Percentiles rank a stretch among this genome's conserved stretches.
These are phyloP conservation scores for Apteryx mantelli DNA, from an alignment of 2,113 vertebrate species.

Conservation along the genomic window DNA sequence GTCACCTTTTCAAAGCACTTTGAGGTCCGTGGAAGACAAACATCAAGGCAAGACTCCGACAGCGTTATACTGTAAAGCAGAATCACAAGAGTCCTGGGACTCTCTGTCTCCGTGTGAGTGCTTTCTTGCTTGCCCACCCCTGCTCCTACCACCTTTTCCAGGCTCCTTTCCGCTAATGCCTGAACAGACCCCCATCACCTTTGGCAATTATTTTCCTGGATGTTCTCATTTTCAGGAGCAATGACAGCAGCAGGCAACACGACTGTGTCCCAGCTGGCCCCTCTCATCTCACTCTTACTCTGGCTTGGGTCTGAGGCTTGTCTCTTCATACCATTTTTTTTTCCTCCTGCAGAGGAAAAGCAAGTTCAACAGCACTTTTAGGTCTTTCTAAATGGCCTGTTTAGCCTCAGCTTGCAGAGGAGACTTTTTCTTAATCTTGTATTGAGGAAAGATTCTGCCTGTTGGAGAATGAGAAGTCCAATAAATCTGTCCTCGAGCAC, in stretches of 20 bases:
- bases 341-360: background rate
- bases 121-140: background rate
- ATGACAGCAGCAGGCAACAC: background rate
- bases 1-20: background rate
- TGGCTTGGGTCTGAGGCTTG: background rate
- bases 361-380: background rate
- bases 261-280: background rate
- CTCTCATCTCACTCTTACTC: background rate
- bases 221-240: background rate
- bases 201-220: background rate
- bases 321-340: background rate
- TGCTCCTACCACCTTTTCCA: background rate
- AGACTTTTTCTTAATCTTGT: background rate
- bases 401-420: background rate
- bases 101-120: background rate
- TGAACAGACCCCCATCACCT: background rate
- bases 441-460: background rate
- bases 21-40: background rate
- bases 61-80: background rate
- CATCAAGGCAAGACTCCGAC: background rate
- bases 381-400: background rate
- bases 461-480: background rate
- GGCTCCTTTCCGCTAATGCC: background rate
- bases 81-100: background rate
- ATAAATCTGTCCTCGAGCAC: slow-evolving; percentile 59